Evolutionary conservation across 2,797 vertebrate genomes (phyloP).

Genomic region (Rhadinocentrus ornatus): DNA sequence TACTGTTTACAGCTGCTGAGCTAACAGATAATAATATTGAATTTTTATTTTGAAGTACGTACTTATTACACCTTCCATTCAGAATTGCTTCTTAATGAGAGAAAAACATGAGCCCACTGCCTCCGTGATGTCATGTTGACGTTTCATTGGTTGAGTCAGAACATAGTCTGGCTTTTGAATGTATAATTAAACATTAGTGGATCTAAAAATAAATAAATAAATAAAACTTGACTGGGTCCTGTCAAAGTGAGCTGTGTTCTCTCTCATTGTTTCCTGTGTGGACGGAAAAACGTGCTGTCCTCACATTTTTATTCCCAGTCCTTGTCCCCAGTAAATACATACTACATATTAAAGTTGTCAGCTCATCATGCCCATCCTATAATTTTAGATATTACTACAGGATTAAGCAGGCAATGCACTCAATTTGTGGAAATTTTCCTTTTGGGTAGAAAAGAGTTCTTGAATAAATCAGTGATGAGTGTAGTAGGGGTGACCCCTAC

Average conservation of each 20-base stretch:
- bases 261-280: slow-evolving; percentile 1
- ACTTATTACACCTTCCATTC: slow-evolving; percentile 27
- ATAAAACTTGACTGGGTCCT: slow-evolving; percentile 1
- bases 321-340: not conserved
- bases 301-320: slow-evolving; percentile 10
- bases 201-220: slow-evolving; percentile 1
- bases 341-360: slow-evolving; percentile 8
- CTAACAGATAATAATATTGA: slow-evolving; percentile 25
- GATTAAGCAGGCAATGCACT: not conserved
- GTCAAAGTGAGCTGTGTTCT: slow-evolving; percentile 18
- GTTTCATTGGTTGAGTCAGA: slow-evolving; percentile 1
- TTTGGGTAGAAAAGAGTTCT: not conserved
- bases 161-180: not conserved
- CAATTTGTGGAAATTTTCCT: not conserved
- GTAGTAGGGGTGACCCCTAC: slow-evolving; percentile 55
- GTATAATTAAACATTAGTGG: slow-evolving; percentile 14
- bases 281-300: slow-evolving; percentile 6
- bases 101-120: not conserved
- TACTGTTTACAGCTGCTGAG: slow-evolving; percentile 17
- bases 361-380: slow-evolving; percentile 4
- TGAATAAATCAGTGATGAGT: not conserved
- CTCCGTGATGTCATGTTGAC: not conserved
- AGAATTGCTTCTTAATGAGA: not conserved
- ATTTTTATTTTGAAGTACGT: slow-evolving; percentile 9
- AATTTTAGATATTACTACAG: not conserved